These are phyloP conservation scores for Gobionotothen gibberifrons DNA, from an alignment of 2,797 vertebrate species.

Conservation along the genomic window DNA sequence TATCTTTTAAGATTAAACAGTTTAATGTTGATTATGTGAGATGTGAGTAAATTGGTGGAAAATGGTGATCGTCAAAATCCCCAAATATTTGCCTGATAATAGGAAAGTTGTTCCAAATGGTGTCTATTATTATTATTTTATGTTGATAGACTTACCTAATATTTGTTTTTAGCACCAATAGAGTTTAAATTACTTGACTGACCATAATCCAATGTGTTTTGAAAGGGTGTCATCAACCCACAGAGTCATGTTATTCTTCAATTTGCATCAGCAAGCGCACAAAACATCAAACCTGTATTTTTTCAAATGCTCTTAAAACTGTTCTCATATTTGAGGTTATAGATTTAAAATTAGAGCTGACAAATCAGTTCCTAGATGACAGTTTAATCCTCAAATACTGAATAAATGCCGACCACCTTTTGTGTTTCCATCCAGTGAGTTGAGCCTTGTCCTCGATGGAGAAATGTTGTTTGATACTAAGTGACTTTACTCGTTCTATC, in stretches of 20 bases:
- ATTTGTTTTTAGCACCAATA: background rate
- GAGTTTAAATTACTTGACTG: background rate
- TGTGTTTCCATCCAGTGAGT: constrained; percentile 38
- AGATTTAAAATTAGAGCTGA: constrained; percentile 28
- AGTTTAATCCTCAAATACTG: constrained; percentile 50
- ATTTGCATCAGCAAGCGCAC: background rate
- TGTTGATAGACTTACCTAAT: background rate
- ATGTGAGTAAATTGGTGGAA: background rate
- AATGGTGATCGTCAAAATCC: too few species aligned
- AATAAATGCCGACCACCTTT: constrained; percentile 18
- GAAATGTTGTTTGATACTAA: constrained; percentile 37
- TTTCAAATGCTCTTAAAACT: constrained; percentile 15
- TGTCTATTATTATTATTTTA: too few species aligned
- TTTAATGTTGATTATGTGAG: too few species aligned
- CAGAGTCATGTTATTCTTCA: background rate
- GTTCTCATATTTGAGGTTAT: constrained; percentile 33
- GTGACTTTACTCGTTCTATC: constrained; percentile 40
- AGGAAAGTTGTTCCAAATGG: too few species aligned
- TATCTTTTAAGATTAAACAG: background rate
- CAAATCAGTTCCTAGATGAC: constrained; percentile 37
- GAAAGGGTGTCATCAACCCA: background rate
- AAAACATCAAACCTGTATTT: constrained; percentile 4
- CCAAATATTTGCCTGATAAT: too few species aligned
- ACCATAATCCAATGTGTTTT: background rate
- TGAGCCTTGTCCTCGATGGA: constrained; percentile 34